Base-by-base conservation (phyloP, 2,888 invertebrate genomes). In the Strigamia maritima region DNA sequence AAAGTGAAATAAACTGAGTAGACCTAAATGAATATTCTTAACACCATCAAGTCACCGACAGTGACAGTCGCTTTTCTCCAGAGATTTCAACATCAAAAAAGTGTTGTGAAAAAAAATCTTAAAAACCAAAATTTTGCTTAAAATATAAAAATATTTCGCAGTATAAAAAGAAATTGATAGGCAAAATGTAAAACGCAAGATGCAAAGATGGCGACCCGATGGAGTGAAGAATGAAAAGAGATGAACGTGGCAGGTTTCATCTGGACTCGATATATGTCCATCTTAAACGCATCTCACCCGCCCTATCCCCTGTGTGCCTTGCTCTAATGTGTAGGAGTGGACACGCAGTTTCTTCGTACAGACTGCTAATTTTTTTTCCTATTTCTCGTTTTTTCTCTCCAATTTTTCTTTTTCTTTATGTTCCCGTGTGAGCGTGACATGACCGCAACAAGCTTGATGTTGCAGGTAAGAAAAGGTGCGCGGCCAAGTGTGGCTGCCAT, bases 1-100 rank as follows among this genome's bases (percentile, higher is more conserved):
- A 54, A 54, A 54, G 54, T 54, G 54, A 54, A 54, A 54, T 54
- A 54, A 54, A 54, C 54, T 54, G 54, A 54, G 54, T 54, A 54
- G 54, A 19, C 54, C 54, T 54, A 54, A 54, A 54, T 54, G 54
- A 54, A 54, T 54, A 54, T 54, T 54, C 54, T 54, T 54, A 54
- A 54, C 54, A 19, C 22, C 54, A 2, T 54, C 54, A 54, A 16
- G 22, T 54, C 54, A 54, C 54, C 54, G 54, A 54, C 54, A 19
- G 54, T 54, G 54, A 54, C n/a, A 19, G 54, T 54, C 54, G 54
- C n/a, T 19, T 54, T 54, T 54, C 54, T 54, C 54, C 22, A 7
- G 54, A 54, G 54, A 54, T 19, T 54, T 54, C 19, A 54, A 54
- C 54, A 54, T 54, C 54, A 54, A 54, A 54, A 54, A 54, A 19